Conservation (phyloP, 2,888 invertebrate genomes). For the Homarus gammarus region DNA sequence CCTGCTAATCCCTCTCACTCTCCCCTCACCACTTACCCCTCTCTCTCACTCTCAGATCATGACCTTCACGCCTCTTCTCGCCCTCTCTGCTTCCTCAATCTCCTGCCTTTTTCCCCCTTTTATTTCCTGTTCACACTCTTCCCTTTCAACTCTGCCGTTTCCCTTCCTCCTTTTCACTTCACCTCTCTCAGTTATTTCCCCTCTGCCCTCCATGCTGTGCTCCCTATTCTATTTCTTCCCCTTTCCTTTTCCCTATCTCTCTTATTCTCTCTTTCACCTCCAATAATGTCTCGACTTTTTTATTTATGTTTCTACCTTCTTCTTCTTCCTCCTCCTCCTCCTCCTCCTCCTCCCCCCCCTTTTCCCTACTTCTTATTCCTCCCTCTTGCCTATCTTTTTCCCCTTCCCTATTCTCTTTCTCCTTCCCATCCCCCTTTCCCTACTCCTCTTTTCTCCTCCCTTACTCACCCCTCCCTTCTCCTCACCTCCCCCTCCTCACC, state of each 20-base stretch:
- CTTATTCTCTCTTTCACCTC: background rate
- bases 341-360: background rate
- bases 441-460: background rate
- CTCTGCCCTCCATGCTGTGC: too few relatives aligned
- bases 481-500: background rate
- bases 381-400: background rate
- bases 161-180: background rate
- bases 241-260: too few relatives aligned
- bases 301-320: background rate
- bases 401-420: too few relatives aligned
- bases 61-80: background rate
- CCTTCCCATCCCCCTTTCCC: constrained; percentile 17
- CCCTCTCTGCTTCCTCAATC: background rate
- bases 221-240: too few relatives aligned
- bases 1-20: background rate
- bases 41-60: background rate
- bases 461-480: background rate
- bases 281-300: background rate
- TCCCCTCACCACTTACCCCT: background rate
- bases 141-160: background rate
- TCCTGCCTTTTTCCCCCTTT: background rate
- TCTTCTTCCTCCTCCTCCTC: constrained; percentile 9
- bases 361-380: background rate
- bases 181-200: background rate
- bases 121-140: background rate